Evolutionary conservation across 2,888 invertebrate genomes (phyloP).

Genomic region (Phengaris alcon): DNA sequence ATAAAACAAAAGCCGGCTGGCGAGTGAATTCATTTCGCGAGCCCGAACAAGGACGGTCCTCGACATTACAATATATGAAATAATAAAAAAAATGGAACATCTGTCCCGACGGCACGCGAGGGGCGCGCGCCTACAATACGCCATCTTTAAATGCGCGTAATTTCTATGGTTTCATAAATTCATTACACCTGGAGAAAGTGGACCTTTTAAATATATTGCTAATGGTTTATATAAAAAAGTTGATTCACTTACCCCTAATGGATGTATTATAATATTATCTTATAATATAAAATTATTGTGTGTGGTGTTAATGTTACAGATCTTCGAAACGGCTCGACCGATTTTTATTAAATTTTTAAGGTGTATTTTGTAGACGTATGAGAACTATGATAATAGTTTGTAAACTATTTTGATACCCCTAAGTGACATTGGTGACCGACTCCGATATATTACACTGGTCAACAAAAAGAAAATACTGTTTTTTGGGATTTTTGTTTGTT

Average conservation of each 20-base stretch:
- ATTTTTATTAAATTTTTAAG: no score
- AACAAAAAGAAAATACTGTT: no score
- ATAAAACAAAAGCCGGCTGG: constrained; percentile 23
- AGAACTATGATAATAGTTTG: no score
- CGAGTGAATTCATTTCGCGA: constrained; percentile 21
- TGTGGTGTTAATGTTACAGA: no score
- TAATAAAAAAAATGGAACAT: constrained; percentile 34
- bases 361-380: no score
- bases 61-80: constrained; percentile 17
- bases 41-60: constrained; percentile 26
- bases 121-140: constrained; percentile 34
- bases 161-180: constrained; percentile 28
- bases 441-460: no score
- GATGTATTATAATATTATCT: no score
- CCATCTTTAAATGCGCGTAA: constrained; percentile 21
- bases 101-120: constrained; percentile 37
- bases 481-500: no score
- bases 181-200: constrained; percentile 27
- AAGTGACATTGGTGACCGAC: no score
- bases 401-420: no score
- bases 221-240: neutral
- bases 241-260: neutral
- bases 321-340: no score
- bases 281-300: no score
- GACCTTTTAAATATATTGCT: neutral